Conservation (phyloP, 2,113 vertebrate genomes). For the Cololabis saira region DNA sequence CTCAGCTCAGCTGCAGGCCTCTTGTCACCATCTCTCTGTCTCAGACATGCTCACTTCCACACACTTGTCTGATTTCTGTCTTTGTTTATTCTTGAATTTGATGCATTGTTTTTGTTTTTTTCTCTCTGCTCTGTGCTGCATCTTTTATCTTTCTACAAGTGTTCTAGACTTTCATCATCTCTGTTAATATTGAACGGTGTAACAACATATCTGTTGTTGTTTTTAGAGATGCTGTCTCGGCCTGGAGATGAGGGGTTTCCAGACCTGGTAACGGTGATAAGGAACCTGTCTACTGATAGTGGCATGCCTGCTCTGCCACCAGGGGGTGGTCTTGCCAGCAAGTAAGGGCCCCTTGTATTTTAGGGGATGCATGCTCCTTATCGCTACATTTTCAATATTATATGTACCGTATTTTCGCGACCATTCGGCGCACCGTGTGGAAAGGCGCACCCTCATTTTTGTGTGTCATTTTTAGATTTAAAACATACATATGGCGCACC, state of each 20-base stretch:
- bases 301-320: conserved; percentile 93
- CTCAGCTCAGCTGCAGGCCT: conserved; percentile 55
- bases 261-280: conserved; percentile 94
- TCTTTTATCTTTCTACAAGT: conserved; percentile 4
- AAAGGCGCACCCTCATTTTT: too few relatives aligned
- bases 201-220: conserved; percentile 29
- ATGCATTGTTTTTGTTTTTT: conserved; percentile 14
- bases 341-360: conserved; percentile 79
- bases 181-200: conserved; percentile 19
- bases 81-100: conserved; percentile 23
- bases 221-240: conserved; percentile 92
- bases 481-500: too few relatives aligned
- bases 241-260: conserved; percentile 93
- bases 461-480: too few relatives aligned
- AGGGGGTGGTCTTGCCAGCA: conserved; percentile 97
- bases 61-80: conserved; percentile 20
- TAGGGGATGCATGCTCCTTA: not conserved
- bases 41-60: conserved; percentile 14
- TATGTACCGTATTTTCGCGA: too few relatives aligned
- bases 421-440: too few relatives aligned
- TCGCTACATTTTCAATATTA: not conserved
- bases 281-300: conserved; percentile 92
- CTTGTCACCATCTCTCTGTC: conserved; percentile 18
- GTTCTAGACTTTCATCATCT: conserved; percentile 7
- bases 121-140: not conserved